Conservation (phyloP, 2,113 vertebrate species). For the Megaleporinus macrocephalus region DNA sequence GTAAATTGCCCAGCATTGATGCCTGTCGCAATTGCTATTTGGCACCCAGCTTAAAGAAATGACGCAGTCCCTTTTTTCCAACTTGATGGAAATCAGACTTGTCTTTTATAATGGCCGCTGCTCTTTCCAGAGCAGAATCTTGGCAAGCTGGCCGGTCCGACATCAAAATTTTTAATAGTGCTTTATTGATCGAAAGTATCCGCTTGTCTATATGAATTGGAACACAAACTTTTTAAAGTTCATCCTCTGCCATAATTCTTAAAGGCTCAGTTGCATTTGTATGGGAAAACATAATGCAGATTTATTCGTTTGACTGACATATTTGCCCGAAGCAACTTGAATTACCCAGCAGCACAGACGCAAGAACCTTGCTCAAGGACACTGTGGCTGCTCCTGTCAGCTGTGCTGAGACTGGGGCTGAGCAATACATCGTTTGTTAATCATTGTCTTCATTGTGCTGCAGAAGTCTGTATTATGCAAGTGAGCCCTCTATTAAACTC, state of each 20-base stretch:
- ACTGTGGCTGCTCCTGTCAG: not conserved
- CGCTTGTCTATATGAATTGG: slow-evolving; percentile 28
- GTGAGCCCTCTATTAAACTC: too few species aligned
- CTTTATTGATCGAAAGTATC: slow-evolving; percentile 41
- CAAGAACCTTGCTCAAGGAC: not conserved
- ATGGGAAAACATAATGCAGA: not conserved
- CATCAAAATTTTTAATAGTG: slow-evolving; percentile 43
- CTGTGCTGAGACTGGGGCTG: not conserved
- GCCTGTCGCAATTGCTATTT: slow-evolving; percentile 37
- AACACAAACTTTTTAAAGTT: not conserved
- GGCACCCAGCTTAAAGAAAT: slow-evolving; percentile 16
- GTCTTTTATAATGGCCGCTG: slow-evolving; percentile 37
- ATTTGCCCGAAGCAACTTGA: not conserved
- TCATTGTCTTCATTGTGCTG: too few species aligned
- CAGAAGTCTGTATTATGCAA: too few species aligned
- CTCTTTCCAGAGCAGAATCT: slow-evolving; percentile 26
- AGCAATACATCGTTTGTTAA: too few species aligned
- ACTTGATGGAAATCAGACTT: slow-evolving; percentile 51
- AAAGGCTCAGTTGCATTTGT: not conserved
- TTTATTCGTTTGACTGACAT: not conserved
- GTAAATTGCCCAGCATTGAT: not conserved
- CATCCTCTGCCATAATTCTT: slow-evolving; percentile 8
- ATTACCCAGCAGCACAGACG: not conserved
- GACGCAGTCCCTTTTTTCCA: slow-evolving; percentile 9
- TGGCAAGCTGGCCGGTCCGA: slow-evolving; percentile 46